These are phyloP conservation scores for Conistra vaccinii DNA, from an alignment of 2,888 invertebrate species.

Conservation along the genomic window DNA sequence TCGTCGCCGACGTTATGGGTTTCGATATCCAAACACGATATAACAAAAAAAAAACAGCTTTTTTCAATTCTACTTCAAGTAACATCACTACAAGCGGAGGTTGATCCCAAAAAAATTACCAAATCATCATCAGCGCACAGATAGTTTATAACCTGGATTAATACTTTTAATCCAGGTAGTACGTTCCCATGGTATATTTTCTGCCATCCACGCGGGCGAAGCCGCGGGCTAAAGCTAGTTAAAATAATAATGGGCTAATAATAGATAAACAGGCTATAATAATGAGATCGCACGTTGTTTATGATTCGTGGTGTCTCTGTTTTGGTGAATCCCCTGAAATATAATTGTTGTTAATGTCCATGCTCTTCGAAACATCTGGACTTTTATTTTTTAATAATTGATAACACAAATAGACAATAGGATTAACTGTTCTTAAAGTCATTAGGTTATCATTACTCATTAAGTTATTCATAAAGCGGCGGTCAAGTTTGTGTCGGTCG, in stretches of 20 bases:
- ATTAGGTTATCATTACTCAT: conserved; percentile 12
- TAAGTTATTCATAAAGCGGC: not conserved
- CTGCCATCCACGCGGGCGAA: not conserved
- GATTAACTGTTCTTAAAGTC: not conserved
- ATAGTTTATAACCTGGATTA: too few relatives aligned
- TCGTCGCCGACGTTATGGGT: too few relatives aligned
- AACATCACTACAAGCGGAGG: too few relatives aligned
- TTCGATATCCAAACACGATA: too few relatives aligned
- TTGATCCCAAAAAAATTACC: too few relatives aligned
- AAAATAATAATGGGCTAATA: not conserved
- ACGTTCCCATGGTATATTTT: not conserved
- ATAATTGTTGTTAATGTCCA: not conserved
- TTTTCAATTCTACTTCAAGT: too few relatives aligned
- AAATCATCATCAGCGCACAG: too few relatives aligned
- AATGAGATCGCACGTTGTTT: not conserved
- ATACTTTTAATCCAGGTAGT: not conserved
- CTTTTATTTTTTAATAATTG: not conserved
- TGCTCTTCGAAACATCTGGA: not conserved
- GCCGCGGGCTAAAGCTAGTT: not conserved
- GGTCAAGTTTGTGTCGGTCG: not conserved
- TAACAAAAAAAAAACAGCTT: too few relatives aligned
- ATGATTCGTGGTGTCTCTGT: not conserved
- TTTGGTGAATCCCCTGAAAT: not conserved
- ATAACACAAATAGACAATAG: not conserved
- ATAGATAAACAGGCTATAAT: not conserved